Base-by-base conservation (phyloP, 1,140 invertebrate genomes). In the Zelostemma sp. region DNA sequence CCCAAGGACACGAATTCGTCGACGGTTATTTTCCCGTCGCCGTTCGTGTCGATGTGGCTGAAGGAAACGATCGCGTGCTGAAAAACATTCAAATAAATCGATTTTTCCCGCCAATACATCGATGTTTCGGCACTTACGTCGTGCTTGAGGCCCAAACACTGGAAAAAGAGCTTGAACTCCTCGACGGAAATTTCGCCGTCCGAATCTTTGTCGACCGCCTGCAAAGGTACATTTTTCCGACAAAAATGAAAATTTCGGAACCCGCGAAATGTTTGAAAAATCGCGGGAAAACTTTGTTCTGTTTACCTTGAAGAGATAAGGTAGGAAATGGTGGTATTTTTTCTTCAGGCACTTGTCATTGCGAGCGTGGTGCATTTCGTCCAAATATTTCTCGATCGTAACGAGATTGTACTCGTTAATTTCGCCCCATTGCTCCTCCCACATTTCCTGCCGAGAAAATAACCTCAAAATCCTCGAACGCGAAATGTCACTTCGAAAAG, bases 371-470 rank as follows among this genome's bases (percentile, higher is more conserved):
- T 92, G 89, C 90, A 95, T 93, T 80, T 93, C 90, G 61, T 90
- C 88, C 14, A 95, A 79, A 77, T 93, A 94, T 82, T 93, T 91
- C 81, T 94, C 92, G 19, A 93, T 90, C 1, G 90, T 92, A 2
- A 95, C 89, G 64, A 91, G 86, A 86, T 93, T 93, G 75, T 94
- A 94, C 0, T 91, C 91, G 69, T 89, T 90, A 48, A 93, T 89
- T 69, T 91, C 91, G n/a, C 93, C 93, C 88, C 92, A 94, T 74
- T 93, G 91, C 80, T 92, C 91, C 73, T 92, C 90, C 93, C 93
- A 95, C 14, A 92, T 90, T 68, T 90, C 80, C 91, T 93, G 75
- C 12, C 84, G 35, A 4, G 2, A 15, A 43, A 15, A 43, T 43
- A 12, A 43, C 12, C 6, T 16, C 5, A 16, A 43, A 43, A 14